phyloP scores from a whole-genome alignment of 2,888 invertebrate species.

The Tetragonisca angustula region DNA sequence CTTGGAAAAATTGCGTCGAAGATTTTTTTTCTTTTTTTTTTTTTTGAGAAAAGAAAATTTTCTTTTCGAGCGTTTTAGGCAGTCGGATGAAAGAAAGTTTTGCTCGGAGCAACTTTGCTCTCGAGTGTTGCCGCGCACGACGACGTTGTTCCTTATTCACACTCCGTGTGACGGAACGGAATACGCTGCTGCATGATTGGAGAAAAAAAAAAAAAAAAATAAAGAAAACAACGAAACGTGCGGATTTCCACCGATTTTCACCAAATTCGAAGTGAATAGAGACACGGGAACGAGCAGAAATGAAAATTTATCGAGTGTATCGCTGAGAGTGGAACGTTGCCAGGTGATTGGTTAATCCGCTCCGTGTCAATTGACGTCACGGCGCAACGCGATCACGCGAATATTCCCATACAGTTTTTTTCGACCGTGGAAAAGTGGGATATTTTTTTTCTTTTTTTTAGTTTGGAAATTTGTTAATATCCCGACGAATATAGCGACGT shows the following conservation, averaged over 20 bases:
- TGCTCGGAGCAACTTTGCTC: too few relatives aligned
- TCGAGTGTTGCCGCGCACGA: too few relatives aligned
- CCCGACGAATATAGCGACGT: neutral
- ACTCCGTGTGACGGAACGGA: too few relatives aligned
- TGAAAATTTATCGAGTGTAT: slow-evolving; percentile 25
- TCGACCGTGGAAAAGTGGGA: too few relatives aligned
- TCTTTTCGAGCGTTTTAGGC: too few relatives aligned
- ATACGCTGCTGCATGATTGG: too few relatives aligned
- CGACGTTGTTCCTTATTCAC: too few relatives aligned
- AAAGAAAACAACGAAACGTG: neutral
- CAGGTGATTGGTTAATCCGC: slow-evolving; percentile 25
- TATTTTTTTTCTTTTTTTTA: neutral
- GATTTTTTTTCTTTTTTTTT: too few relatives aligned
- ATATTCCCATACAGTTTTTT: neutral
- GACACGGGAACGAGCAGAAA: neutral
- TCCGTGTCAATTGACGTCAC: slow-evolving; percentile 34
- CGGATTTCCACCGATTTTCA: neutral
- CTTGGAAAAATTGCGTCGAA: too few relatives aligned
- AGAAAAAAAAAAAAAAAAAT: too few relatives aligned
- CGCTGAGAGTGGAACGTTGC: slow-evolving; percentile 10
- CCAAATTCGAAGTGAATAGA: neutral
- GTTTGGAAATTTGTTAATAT: neutral
- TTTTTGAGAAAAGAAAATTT: too few relatives aligned
- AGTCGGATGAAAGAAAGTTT: too few relatives aligned
- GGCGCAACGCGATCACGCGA: slow-evolving; percentile 9